These are phyloP conservation scores for Drosophila tropicalis DNA, from an alignment of 1,140 invertebrate genomes.

Conservation along the genomic window DNA sequence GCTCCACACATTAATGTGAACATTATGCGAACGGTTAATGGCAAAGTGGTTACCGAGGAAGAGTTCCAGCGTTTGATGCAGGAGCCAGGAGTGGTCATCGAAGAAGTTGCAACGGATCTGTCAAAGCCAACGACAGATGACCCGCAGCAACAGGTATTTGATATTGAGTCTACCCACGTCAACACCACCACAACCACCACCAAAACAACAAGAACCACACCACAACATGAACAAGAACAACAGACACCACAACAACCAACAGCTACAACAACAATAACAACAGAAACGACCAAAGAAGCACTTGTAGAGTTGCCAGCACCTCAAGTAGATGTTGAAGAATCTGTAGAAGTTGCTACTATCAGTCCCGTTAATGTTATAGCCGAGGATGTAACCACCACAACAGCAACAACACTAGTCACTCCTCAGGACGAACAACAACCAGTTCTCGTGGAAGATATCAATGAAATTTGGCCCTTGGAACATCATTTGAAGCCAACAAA, in stretches of 20 bases:
- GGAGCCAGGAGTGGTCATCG: slow-evolving; percentile 73
- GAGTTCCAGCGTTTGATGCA: slow-evolving; percentile 81
- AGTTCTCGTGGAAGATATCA: slow-evolving; percentile 67
- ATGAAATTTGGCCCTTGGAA: slow-evolving; percentile 78
- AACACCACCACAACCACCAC: slow-evolving; percentile 58
- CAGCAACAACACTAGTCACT: slow-evolving; percentile 19
- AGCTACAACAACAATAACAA: slow-evolving; percentile 61
- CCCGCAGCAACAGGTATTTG: slow-evolving; percentile 82
- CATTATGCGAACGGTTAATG: slow-evolving; percentile 86
- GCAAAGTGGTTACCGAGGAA: slow-evolving; percentile 84
- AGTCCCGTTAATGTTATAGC: slow-evolving; percentile 79
- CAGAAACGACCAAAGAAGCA: slow-evolving; percentile 68
- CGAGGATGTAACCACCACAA: slow-evolving; percentile 45
- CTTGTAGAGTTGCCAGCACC: slow-evolving; percentile 79
- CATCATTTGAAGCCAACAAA: slow-evolving; percentile 72
- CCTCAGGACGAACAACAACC: slow-evolving; percentile 25
- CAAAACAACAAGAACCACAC: slow-evolving; percentile 60
- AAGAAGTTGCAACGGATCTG: slow-evolving; percentile 76
- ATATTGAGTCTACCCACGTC: slow-evolving; percentile 79
- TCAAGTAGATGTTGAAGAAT: slow-evolving; percentile 81
- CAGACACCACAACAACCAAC: slow-evolving; percentile 61
- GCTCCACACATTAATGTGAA: slow-evolving; percentile 90
- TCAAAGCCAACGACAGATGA: slow-evolving; percentile 42
- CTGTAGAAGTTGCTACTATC: slow-evolving; percentile 72
- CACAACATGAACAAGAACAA: slow-evolving; percentile 49